phyloP scores from a whole-genome alignment of 2,797 vertebrate species.

The Molothrus ater region DNA sequence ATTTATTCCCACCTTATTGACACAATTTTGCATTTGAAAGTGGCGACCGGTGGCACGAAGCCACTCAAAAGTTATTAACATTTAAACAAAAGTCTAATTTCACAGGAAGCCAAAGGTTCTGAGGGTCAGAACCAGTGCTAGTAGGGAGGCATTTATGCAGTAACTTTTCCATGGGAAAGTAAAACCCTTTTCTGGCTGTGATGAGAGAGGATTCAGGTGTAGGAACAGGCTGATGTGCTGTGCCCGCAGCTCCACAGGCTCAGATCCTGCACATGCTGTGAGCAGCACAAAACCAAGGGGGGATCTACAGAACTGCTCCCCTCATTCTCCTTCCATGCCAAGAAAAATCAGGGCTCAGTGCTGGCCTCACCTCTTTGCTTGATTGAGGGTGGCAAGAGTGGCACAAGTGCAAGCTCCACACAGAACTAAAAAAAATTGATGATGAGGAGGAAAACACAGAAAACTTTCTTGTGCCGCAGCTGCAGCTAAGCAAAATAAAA shows the following conservation, averaged over 20 bases:
- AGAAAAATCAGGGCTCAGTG: neutral
- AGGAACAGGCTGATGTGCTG: neutral
- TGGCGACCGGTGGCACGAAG: neutral
- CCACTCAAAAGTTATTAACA: neutral
- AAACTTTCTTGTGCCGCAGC: neutral
- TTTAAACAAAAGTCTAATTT: slow-evolving; percentile 16
- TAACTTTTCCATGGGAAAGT: neutral
- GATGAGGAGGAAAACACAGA: neutral
- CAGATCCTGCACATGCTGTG: neutral
- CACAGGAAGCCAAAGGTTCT: neutral
- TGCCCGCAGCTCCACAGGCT: neutral
- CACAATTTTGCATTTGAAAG: slow-evolving; percentile 34
- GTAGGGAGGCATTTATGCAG: neutral
- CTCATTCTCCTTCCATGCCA: neutral
- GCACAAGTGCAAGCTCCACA: neutral
- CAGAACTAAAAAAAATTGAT: neutral
- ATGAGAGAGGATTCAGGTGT: neutral
- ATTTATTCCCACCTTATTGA: slow-evolving; percentile 28
- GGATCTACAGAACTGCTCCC: neutral
- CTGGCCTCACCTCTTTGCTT: neutral
- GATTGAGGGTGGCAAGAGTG: neutral
- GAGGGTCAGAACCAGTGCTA: neutral
- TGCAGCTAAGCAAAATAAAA: neutral
- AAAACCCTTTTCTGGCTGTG: neutral
- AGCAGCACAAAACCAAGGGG: neutral